Conservation (phyloP, 2,888 invertebrate species). For the Glaucopsyche alexis region DNA sequence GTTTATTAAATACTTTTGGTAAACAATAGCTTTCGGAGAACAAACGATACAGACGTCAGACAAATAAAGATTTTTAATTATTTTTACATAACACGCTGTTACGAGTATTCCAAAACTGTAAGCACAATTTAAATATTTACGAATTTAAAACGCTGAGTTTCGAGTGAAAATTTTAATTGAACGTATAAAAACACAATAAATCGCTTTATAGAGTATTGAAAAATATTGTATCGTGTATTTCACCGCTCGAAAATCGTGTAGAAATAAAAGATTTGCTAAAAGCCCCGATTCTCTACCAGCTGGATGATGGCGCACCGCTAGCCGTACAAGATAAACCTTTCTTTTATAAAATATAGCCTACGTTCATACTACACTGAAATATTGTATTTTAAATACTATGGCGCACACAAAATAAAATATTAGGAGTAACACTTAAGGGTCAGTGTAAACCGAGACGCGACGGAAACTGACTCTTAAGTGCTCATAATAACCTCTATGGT, state of each 20-base stretch:
- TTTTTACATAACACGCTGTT: neutral
- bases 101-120: neutral
- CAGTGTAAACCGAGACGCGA: no score
- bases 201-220: slow-evolving; percentile 14
- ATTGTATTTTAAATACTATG: neutral
- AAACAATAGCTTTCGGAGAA: no score
- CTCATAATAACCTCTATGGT: no score
- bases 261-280: slow-evolving; percentile 23
- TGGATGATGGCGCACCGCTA: neutral
- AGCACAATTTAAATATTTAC: neutral
- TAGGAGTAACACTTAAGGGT: no score
- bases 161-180: neutral
- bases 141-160: neutral
- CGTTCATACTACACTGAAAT: slow-evolving; percentile 1
- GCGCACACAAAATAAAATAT: no score
- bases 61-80: no score
- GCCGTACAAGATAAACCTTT: slow-evolving; percentile 17
- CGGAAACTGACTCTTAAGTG: no score
- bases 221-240: slow-evolving; percentile 4
- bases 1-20: no score
- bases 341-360: neutral
- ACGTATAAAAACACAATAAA: slow-evolving; percentile 20
- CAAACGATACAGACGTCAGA: no score
- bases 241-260: neutral
- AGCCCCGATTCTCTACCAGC: slow-evolving; percentile 10